Evolutionary conservation across 2,888 invertebrate genomes (phyloP).

Genomic region (Ceratothoa steindachneri): DNA sequence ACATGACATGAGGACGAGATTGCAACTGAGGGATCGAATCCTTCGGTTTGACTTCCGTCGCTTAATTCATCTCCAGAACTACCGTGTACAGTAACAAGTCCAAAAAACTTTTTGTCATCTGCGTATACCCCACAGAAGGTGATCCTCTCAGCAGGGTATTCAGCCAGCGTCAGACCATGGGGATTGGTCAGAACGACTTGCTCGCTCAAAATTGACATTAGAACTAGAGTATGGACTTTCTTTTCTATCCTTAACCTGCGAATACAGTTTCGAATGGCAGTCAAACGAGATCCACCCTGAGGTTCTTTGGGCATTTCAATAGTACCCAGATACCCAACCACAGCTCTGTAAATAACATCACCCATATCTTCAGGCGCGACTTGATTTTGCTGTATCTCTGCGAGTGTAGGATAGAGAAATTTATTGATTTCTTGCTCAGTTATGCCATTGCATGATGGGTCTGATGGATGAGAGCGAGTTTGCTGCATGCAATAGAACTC

Average conservation of each 20-base stretch:
- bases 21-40: slow-evolving; percentile 29
- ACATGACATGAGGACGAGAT: slow-evolving; percentile 80
- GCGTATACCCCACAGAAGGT: slow-evolving; percentile 84
- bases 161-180: slow-evolving; percentile 73
- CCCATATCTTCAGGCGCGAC: slow-evolving; percentile 28
- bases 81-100: slow-evolving; percentile 68
- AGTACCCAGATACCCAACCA: slow-evolving; percentile 91
- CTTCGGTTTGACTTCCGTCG: slow-evolving; percentile 61
- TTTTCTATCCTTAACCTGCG: slow-evolving; percentile 82
- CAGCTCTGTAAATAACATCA: slow-evolving; percentile 59
- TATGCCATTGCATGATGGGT: slow-evolving; percentile 38
- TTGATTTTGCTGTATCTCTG: slow-evolving; percentile 40
- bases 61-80: slow-evolving; percentile 42
- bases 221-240: slow-evolving; percentile 69
- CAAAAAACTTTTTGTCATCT: slow-evolving; percentile 87
- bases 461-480: background rate
- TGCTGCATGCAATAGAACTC: background rate
- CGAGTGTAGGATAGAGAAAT: slow-evolving; percentile 50
- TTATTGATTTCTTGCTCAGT: slow-evolving; percentile 51
- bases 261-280: slow-evolving; percentile 76
- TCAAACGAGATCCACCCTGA: slow-evolving; percentile 56
- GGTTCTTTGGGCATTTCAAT: slow-evolving; percentile 77
- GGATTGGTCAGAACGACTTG: slow-evolving; percentile 73
- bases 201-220: slow-evolving; percentile 77
- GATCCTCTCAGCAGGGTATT: slow-evolving; percentile 78